A percentile compares a stretch with the other conserved stretches of the same genome.
Conservation (phyloP, 2,888 invertebrate genomes). For the Smittia aterrima region DNA sequence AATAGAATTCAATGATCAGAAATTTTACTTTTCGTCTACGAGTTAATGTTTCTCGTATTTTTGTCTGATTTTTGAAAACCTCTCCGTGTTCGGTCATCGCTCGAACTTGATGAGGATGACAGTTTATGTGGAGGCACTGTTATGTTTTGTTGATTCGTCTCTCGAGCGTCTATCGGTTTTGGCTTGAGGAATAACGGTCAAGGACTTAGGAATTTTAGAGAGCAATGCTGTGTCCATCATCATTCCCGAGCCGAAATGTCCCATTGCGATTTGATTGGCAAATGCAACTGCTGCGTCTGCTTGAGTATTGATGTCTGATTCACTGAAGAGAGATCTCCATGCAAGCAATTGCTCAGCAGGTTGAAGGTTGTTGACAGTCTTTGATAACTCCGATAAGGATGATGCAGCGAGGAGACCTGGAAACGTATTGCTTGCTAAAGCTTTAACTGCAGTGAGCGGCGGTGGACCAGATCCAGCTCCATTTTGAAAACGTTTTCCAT, state of each 20-base stretch:
- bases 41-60: background rate
- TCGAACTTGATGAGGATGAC: background rate
- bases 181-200: conserved; percentile 74
- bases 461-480: conserved; percentile 18
- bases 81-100: background rate
- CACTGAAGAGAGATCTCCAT: conserved; percentile 48
- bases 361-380: conserved; percentile 26
- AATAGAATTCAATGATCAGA: conserved; percentile 7
- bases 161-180: conserved; percentile 34
- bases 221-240: conserved; percentile 56
- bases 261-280: conserved; percentile 47
- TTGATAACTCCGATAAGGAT: conserved; percentile 12
- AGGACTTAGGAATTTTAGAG: conserved; percentile 77
- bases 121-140: conserved; percentile 28
- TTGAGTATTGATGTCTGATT: conserved; percentile 33
- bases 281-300: conserved; percentile 44
- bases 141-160: conserved; percentile 12
- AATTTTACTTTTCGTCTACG: background rate
- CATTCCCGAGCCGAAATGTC: conserved; percentile 47
- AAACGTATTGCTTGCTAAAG: background rate
- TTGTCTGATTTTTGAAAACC: background rate
- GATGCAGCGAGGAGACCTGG: conserved; percentile 19
- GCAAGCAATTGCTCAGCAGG: conserved; percentile 49
- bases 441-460: conserved; percentile 36
- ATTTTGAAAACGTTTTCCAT: conserved; percentile 35